Base-by-base conservation (phyloP, 2,888 invertebrate species). In the Rhingia rostrata region DNA sequence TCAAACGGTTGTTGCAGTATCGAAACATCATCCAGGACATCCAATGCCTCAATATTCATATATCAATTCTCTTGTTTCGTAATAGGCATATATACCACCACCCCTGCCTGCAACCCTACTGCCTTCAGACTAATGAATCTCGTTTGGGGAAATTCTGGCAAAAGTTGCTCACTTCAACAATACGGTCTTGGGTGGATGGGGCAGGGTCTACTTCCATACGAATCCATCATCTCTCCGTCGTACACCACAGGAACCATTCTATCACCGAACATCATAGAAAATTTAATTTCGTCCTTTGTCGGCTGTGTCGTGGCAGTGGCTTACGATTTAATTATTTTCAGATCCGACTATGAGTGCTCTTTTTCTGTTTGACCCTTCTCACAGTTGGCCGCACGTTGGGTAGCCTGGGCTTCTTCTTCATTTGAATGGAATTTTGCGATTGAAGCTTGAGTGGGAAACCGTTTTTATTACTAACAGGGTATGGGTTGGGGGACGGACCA, bases 241-340 rank as follows among this genome's bases (percentile, higher is more conserved):
- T 56, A n/a, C 51, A 63, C 63, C 75, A 81, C 67, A 75, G 22
- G 63, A 70, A 53, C 69, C 77, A 81, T 75, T 77, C 70, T 75
- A 75, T 75, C 64, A 64, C 69, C 64, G 51, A 75, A 64, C 75
- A 81, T 81, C 63, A 75, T 70, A 51, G 75, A 64, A 75, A 81
- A 58, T 58, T 49, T 35, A 60, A 60, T 47, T 58, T 63, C 58
- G 33, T 37, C 6, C 53, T 33, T 47, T 56, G 49, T 37, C 41
- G 39, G 35, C 22, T 10, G 22, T 2, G 30, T 35, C 33, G 49
- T n/a, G 9, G 61, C n/a, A 12, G 7, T 9, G 12, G 54, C 9
- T 12, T 61, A 32, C 54, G 61, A 75, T 74, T 67, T 63, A 69
- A 80, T 80, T 74, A 74, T 80, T 67, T 80, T 73, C 47, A 12